phyloP scores from a whole-genome alignment of 92 coral and sea anemone genomes.

The Umimayanthus kanabou region DNA sequence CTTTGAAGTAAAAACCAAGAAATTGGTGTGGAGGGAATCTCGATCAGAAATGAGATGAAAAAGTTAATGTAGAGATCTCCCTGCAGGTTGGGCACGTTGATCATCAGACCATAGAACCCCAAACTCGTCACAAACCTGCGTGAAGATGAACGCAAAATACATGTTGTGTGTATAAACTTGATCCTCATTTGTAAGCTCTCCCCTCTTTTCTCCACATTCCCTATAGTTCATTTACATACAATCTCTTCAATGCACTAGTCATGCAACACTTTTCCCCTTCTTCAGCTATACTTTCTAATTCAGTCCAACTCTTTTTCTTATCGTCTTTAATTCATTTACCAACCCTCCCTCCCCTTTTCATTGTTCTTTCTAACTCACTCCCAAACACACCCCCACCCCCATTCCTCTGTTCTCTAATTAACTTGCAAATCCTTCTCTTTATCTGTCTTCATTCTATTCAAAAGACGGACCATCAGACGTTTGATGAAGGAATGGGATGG shows the following conservation, averaged over 20 bases:
- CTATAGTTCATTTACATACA: too few relatives aligned
- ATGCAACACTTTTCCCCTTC: not conserved
- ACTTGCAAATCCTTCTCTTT: too few relatives aligned
- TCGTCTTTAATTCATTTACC: too few relatives aligned
- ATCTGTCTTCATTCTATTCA: too few relatives aligned
- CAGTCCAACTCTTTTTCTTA: too few relatives aligned
- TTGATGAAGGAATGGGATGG: too few relatives aligned
- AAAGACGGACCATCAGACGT: too few relatives aligned
- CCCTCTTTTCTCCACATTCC: too few relatives aligned
- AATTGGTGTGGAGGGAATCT: slow-evolving; percentile 32
- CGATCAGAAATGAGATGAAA: slow-evolving; percentile 33
- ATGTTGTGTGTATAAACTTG: not conserved
- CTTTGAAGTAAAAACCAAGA: slow-evolving; percentile 39
- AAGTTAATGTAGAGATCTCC: slow-evolving; percentile 27
- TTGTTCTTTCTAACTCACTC: not conserved
- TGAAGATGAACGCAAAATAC: not conserved
- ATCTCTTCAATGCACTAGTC: not conserved
- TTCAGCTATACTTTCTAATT: too few relatives aligned
- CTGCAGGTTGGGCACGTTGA: slow-evolving; percentile 33
- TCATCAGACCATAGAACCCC: slow-evolving; percentile 22
- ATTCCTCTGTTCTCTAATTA: too few relatives aligned
- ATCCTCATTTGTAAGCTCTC: not conserved
- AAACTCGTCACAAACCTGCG: slow-evolving; percentile 31
- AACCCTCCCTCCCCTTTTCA: not conserved
- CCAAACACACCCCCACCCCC: not conserved